Base-by-base conservation (phyloP, 2,797 vertebrate species). In the Chaenodraco wilsoni region DNA sequence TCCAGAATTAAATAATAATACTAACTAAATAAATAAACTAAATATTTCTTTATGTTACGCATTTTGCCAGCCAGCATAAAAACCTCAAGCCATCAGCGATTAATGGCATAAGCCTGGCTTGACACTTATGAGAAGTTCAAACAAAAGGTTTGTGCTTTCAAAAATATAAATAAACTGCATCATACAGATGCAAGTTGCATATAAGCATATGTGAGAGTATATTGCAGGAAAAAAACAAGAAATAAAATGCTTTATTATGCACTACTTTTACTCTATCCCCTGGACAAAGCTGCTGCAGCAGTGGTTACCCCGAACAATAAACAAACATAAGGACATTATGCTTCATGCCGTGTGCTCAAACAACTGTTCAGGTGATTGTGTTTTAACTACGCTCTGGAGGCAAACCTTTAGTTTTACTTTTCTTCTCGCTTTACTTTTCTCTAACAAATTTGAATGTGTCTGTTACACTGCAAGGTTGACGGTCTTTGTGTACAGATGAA, bases 401-500 rank as follows among this genome's bases (percentile, higher is more conserved):
- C 68, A 65, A 87, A 76, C 65, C 69, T 84, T 83, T 57, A 74
- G 70, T 80, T 90, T 88, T 78, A 60, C 63, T 76, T 82, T 84
- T 85, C 72, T 83, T 83, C 57, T 79, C 66, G 72, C 69, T 76
- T 89, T 60, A 69, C 75, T 81, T 60, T 82, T 88, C 84, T 75
- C 69, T 44, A 56, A 82, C 62, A 17, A 77, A 85, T 87, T 76
- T 84, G 69, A 83, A 87, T 88, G 75, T 88, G 86, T 92, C 84
- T 85, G 78, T 90, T 83, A 74, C 62, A 9, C 56, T 85, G 89
- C 87, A 87, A 88, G 86, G 80, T 87, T 81, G 72, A 72, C 63
- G 82, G 79, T 84, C 73, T 87, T 83, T 90, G 86, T 89, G 88
- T 83, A 81, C 78, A 80, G 86, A 92, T 84, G 90, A 84, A 87